These are phyloP conservation scores for Isurus oxyrinchus DNA, from an alignment of 2,113 vertebrate genomes.

Conservation along the genomic window DNA sequence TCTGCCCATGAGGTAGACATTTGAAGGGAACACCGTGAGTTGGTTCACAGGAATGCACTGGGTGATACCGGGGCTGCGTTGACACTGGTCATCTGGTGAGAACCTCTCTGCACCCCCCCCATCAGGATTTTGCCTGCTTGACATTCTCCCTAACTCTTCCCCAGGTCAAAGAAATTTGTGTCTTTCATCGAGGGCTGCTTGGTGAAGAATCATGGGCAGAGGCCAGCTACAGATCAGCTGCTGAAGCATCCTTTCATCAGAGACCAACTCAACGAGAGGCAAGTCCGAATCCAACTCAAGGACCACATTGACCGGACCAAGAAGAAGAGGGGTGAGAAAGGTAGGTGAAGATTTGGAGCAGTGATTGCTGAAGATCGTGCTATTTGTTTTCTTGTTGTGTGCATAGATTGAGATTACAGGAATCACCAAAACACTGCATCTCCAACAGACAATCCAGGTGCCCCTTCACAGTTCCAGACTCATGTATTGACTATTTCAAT, in stretches of 20 bases:
- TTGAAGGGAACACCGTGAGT: neutral
- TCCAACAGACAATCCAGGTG: too few species aligned
- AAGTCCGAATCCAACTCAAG: slow-evolving; percentile 98
- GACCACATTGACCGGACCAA: slow-evolving; percentile 98
- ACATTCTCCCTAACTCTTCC: neutral
- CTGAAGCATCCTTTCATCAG: slow-evolving; percentile 95
- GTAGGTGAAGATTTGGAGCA: slow-evolving; percentile 48
- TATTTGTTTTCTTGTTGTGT: too few species aligned
- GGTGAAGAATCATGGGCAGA: slow-evolving; percentile 91
- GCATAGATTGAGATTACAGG: neutral
- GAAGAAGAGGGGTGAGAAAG: slow-evolving; percentile 91
- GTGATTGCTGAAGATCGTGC: too few species aligned
- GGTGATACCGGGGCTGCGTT: too few species aligned
- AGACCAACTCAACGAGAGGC: slow-evolving; percentile 90
- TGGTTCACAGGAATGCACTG: neutral
- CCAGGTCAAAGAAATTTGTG: slow-evolving; percentile 98
- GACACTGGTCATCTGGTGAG: neutral
- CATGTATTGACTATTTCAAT: neutral
- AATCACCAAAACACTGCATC: too few species aligned
- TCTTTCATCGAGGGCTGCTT: slow-evolving; percentile 95
- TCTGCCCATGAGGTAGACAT: neutral
- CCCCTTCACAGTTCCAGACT: neutral
- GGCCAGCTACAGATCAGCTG: slow-evolving; percentile 90
- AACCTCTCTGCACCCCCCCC: too few species aligned
- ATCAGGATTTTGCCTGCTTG: neutral